phyloP scores from a whole-genome alignment of 2,797 vertebrate genomes.

The Anomalospiza imberbis region DNA sequence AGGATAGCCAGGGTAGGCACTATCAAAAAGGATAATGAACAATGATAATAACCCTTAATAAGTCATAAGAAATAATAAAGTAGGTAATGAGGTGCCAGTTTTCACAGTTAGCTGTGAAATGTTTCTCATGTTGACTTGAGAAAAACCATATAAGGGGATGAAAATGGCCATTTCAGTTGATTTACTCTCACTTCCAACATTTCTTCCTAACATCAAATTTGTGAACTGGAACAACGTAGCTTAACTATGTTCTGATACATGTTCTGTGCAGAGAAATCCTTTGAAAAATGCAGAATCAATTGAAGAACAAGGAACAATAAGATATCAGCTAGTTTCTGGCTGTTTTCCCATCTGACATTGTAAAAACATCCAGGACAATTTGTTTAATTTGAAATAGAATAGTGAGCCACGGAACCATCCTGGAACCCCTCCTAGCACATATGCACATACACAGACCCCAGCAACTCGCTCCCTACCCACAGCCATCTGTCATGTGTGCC shows the following conservation, averaged over 20 bases:
- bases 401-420: neutral
- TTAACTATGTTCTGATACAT: slow-evolving; percentile 9
- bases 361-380: slow-evolving; percentile 38
- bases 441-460: slow-evolving; percentile 26
- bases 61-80: slow-evolving; percentile 53
- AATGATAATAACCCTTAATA: slow-evolving; percentile 44
- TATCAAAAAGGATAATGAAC: slow-evolving; percentile 19
- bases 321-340: slow-evolving; percentile 37
- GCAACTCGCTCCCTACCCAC: slow-evolving; percentile 40
- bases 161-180: slow-evolving; percentile 41
- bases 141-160: neutral
- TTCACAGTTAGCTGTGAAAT: slow-evolving; percentile 39
- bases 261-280: slow-evolving; percentile 10
- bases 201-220: slow-evolving; percentile 12
- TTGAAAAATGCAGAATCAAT: slow-evolving; percentile 27
- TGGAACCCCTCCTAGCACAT: slow-evolving; percentile 57
- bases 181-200: neutral
- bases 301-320: slow-evolving; percentile 41
- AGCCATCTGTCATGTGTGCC: slow-evolving; percentile 53
- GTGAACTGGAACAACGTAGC: neutral
- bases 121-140: slow-evolving; percentile 17
- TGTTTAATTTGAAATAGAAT: slow-evolving; percentile 36
- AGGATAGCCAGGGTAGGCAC: neutral
- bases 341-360: slow-evolving; percentile 47
- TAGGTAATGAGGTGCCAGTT: slow-evolving; percentile 36